A percentile compares a stretch with the other conserved stretches of the same genome.
Conservation (phyloP, 2,113 vertebrate genomes). For the Hystrix cristata region DNA sequence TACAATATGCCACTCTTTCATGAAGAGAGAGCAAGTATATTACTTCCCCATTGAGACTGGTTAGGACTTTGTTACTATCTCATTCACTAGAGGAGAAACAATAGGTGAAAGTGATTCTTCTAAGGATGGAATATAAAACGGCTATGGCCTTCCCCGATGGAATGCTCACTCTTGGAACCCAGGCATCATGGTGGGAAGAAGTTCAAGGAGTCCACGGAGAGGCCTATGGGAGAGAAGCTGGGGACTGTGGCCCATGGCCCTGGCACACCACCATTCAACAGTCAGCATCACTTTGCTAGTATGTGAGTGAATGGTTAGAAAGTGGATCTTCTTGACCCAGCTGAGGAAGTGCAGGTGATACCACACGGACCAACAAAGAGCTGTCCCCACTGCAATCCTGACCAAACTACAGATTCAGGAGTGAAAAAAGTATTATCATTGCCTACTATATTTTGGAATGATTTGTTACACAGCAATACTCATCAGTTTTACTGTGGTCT, state of each 20-base stretch:
- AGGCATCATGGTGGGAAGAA: neutral
- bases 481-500: neutral
- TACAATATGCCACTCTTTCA: neutral
- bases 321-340: neutral
- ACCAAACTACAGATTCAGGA: neutral
- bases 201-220: neutral
- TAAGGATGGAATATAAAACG: neutral
- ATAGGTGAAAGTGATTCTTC: conserved; percentile 14
- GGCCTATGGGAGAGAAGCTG: neutral
- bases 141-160: neutral
- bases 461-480: neutral
- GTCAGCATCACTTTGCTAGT: neutral
- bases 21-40: neutral
- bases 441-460: neutral
- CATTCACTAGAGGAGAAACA: neutral
- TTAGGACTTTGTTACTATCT: neutral
- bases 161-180: neutral
- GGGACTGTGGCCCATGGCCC: neutral
- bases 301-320: neutral
- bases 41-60: neutral
- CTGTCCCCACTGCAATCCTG: neutral
- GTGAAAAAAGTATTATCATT: neutral
- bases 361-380: neutral
- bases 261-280: neutral
- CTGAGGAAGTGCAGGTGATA: neutral